A percentile compares a stretch with the other conserved stretches of the same genome.
Evolutionary conservation across 1,140 invertebrate genomes (phyloP).

Genomic region (Scylla paramamosain): DNA sequence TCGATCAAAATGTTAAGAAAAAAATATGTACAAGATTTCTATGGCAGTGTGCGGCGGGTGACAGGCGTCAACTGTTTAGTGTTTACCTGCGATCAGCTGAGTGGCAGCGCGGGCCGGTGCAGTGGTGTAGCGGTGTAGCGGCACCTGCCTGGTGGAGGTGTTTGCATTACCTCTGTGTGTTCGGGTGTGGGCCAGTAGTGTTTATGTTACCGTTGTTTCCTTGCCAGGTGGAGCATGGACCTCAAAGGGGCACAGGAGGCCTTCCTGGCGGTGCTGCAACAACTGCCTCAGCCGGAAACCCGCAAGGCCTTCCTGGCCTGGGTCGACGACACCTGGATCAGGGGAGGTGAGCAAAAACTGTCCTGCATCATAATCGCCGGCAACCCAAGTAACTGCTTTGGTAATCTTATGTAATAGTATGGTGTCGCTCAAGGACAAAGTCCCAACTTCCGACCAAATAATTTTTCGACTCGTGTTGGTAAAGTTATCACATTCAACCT

Average conservation of each 20-base stretch:
- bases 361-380: background rate
- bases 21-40: too few relatives aligned
- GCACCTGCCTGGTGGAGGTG: background rate
- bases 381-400: background rate
- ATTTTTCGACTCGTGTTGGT: too few relatives aligned
- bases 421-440: background rate
- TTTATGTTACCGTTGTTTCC: background rate
- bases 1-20: too few relatives aligned
- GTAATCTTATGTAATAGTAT: background rate
- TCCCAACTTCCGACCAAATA: too few relatives aligned
- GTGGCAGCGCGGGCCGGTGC: background rate
- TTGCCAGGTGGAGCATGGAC: constrained; percentile 76
- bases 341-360: constrained; percentile 69
- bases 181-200: background rate
- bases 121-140: background rate
- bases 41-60: too few relatives aligned
- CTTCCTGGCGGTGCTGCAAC: constrained; percentile 75
- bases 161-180: background rate
- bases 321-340: constrained; percentile 79
- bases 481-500: too few relatives aligned
- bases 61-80: background rate
- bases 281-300: constrained; percentile 74
- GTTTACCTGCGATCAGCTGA: background rate
- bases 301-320: constrained; percentile 78
- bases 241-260: constrained; percentile 77